Conservation (phyloP, 2,888 invertebrate species). For the Apotomis betuletana region DNA sequence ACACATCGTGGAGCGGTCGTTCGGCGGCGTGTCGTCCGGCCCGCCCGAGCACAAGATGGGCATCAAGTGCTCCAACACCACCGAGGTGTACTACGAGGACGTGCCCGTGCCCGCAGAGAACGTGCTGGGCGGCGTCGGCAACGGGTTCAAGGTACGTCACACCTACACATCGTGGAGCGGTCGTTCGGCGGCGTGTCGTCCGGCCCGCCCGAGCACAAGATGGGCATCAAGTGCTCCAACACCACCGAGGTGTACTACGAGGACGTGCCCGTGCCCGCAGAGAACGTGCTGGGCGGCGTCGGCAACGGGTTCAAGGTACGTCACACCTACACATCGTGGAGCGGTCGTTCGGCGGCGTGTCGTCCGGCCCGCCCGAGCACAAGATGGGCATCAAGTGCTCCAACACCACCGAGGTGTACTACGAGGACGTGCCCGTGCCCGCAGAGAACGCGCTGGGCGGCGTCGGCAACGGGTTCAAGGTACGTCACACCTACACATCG, state of each 20-base stretch:
- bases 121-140: slow-evolving; percentile 32
- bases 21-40: background rate
- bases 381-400: background rate
- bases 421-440: background rate
- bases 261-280: background rate
- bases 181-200: too few relatives aligned
- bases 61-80: slow-evolving; percentile 63
- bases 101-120: background rate
- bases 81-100: too few relatives aligned
- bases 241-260: too few relatives aligned
- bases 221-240: background rate
- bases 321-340: too few relatives aligned
- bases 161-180: too few relatives aligned
- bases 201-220: background rate
- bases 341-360: too few relatives aligned
- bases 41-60: background rate
- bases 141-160: too few relatives aligned
- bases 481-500: too few relatives aligned
- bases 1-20: too few relatives aligned
- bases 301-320: too few relatives aligned
- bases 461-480: slow-evolving; percentile 72
- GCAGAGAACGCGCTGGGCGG: slow-evolving; percentile 28
- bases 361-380: background rate
- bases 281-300: slow-evolving; percentile 31
- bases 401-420: too few relatives aligned